Evolutionary conservation across 2,888 invertebrate genomes (phyloP), one percentile per base, ranked within the genome.

Genomic region (Sesia apiformis): DNA sequence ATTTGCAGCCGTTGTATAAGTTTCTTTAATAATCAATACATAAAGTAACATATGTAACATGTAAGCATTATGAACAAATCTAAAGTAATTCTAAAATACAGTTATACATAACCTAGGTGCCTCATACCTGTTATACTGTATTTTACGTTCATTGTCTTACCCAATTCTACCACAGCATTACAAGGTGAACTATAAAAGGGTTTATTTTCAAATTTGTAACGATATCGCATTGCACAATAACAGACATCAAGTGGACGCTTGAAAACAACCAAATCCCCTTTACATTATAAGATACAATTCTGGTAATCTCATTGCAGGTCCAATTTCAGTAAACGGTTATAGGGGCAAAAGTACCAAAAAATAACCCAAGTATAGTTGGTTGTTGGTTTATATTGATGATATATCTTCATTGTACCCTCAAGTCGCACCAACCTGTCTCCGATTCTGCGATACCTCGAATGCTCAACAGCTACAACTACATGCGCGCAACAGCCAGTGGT

Each of bases 271-370:
- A 66, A 70, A 73, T 65, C 70, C 74, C 66, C 65, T 69, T 67
- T 66, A 66, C 60, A 57, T 60, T 64, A 64, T 65, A 67, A 67
- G 71, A 63, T 65, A 71, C 76, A 69, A 71, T 84, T 80, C 83
- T 81, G 76, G 69, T 84, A 81, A 84, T 82, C 63, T 78, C 80
- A 82, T 76, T 75, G 60, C 58, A 63, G 65, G 64, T 73, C 69
- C 80, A 76, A 78, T 81, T 78, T 70, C 71, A 66, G 75, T 66
- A 74, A 80, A 78, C 71, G 70, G 64, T 64, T 62, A 38, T 51
- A 41, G 56, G 63, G 67, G 59, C 64, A 66, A 67, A 57, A 54
- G 58, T 67, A 61, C 62, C 64, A 59, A 53, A 38, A 42, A 38
- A 50, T 5, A 6, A 46, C 23, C 8, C 23, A 6, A 46, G n/a